Evolutionary conservation across 1,140 invertebrate species (phyloP).

Genomic region (Lutraria rhynchaena): DNA sequence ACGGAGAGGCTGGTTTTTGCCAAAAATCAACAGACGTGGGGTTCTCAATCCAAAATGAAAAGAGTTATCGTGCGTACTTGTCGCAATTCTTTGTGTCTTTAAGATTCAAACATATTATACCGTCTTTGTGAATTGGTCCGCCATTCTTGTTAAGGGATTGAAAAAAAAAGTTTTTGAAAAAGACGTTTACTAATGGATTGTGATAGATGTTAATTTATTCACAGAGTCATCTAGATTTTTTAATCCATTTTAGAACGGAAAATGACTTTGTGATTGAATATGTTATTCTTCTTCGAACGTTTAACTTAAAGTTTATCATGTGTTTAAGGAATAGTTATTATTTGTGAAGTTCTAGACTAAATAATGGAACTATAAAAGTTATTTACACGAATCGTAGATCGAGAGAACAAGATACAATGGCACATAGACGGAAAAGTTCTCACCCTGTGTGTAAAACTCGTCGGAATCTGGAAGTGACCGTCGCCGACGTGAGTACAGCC

Average conservation of each 20-base stretch:
- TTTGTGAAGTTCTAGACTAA: neutral
- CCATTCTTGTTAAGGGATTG: too few species aligned
- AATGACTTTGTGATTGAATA: neutral
- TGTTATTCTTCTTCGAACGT: too few species aligned
- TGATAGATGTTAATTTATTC: too few species aligned
- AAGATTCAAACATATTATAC: neutral
- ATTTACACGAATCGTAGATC: neutral
- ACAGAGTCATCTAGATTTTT: conserved; percentile 1
- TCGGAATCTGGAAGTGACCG: conserved; percentile 13
- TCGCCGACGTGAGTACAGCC: neutral
- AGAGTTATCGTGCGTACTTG: conserved; percentile 24
- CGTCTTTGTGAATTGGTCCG: neutral
- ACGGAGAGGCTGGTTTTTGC: conserved; percentile 45
- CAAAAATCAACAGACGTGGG: conserved; percentile 38
- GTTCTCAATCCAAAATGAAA: conserved; percentile 35
- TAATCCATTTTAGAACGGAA: conserved; percentile 3
- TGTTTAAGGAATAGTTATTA: neutral
- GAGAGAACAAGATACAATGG: neutral
- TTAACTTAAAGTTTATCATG: too few species aligned
- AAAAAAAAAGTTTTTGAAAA: too few species aligned
- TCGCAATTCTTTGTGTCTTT: conserved; percentile 28
- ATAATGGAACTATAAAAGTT: neutral
- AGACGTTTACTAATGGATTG: too few species aligned
- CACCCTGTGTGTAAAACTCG: conserved; percentile 58
- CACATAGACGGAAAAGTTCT: conserved; percentile 56